Evolutionary conservation across 1,140 invertebrate species (phyloP).

Genomic region (Anastatus disparis): DNA sequence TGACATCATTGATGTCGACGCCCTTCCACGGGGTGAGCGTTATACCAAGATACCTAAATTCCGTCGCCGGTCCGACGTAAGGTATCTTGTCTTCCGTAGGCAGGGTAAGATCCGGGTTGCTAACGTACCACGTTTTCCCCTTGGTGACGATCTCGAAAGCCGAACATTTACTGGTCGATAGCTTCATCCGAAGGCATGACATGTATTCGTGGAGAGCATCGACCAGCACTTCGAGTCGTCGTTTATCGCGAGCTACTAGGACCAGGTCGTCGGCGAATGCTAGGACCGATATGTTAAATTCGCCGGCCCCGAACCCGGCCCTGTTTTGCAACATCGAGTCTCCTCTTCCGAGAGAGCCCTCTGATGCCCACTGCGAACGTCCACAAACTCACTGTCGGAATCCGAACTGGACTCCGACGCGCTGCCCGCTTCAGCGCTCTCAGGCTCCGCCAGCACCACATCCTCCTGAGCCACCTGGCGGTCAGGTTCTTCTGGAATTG

Average conservation of each 20-base stretch:
- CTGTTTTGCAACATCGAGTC: conserved; percentile 43
- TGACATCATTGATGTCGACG: background rate
- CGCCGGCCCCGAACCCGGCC: conserved; percentile 24
- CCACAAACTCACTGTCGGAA: no score
- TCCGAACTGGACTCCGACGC: no score
- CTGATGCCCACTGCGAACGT: no score
- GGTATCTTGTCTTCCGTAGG: background rate
- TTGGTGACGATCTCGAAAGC: conserved; percentile 49
- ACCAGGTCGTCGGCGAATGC: conserved; percentile 63
- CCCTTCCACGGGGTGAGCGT: background rate
- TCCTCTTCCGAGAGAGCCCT: conserved; percentile 36
- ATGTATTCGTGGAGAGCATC: conserved; percentile 32
- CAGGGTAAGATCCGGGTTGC: background rate
- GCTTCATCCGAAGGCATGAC: conserved; percentile 44
- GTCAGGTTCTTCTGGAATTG: no score
- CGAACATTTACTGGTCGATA: conserved; percentile 55
- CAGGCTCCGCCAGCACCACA: no score
- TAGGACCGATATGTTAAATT: conserved; percentile 44
- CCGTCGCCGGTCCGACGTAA: background rate
- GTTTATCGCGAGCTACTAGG: conserved; percentile 47
- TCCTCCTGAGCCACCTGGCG: no score
- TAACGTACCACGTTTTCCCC: conserved; percentile 12
- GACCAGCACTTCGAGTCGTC: conserved; percentile 42
- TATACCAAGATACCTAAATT: background rate
- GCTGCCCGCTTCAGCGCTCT: no score